Evolutionary conservation across 2,113 vertebrate species (phyloP).

Genomic region (Catagonus wagneri): DNA sequence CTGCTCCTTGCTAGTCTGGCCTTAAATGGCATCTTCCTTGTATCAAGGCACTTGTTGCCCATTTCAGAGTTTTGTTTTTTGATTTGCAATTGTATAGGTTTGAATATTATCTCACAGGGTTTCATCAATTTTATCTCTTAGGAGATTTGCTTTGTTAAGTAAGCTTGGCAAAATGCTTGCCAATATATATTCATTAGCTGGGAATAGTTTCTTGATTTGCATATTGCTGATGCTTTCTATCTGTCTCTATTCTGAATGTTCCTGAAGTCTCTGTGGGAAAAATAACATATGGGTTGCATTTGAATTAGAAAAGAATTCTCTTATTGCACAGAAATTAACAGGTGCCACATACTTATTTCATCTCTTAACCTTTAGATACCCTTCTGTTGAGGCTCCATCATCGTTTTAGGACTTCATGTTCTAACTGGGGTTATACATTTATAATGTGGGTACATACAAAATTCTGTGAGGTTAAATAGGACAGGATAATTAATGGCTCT

Average conservation of each 20-base stretch:
- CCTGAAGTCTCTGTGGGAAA: neutral
- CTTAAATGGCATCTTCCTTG: neutral
- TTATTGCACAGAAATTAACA: neutral
- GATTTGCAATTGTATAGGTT: neutral
- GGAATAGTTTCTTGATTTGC: neutral
- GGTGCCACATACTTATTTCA: neutral
- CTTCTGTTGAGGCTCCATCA: neutral
- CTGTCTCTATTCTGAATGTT: conserved; percentile 14
- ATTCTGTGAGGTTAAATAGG: neutral
- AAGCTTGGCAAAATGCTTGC: conserved; percentile 14
- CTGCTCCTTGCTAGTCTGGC: neutral
- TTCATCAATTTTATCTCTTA: conserved; percentile 36
- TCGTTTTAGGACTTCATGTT: neutral
- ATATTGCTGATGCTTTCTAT: neutral
- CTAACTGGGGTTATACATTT: neutral
- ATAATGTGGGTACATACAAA: neutral
- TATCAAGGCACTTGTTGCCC: neutral
- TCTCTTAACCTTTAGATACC: neutral
- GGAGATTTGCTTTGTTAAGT: conserved; percentile 55
- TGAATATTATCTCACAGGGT: neutral
- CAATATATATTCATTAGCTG: conserved; percentile 23
- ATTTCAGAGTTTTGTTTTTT: neutral
- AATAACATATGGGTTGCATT: neutral
- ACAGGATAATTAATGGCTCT: neutral
- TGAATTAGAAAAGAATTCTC: conserved; percentile 45